Percentiles rank a stretch among this genome's conserved stretches.
Conservation (phyloP, 2,888 invertebrate genomes). For the Linyphia triangularis region DNA sequence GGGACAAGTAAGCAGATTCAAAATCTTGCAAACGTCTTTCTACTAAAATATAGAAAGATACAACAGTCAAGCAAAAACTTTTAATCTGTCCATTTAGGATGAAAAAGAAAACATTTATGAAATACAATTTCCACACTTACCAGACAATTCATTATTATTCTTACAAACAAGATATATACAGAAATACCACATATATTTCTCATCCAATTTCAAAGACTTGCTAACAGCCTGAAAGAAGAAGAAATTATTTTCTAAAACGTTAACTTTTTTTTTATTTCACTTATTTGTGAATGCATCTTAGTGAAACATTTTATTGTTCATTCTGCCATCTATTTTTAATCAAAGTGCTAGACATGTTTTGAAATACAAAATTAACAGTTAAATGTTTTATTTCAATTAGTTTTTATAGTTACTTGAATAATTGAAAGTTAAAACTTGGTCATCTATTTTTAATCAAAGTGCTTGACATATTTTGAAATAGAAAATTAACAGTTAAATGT, state of each 20-base stretch:
- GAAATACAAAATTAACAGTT: no score
- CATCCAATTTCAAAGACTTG: conserved; percentile 88
- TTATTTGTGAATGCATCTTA: no score
- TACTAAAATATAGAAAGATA: conserved; percentile 81
- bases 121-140: conserved; percentile 60
- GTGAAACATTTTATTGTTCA: no score
- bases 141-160: conserved; percentile 84
- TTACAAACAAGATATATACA: conserved; percentile 92
- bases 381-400: no score
- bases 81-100: background rate
- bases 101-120: background rate
- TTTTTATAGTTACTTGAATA: no score
- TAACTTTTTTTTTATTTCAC: no score
- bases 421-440: no score
- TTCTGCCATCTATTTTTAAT: no score
- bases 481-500: no score
- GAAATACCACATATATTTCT: conserved; percentile 91
- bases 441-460: no score
- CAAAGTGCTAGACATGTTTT: no score
- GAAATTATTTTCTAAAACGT: background rate
- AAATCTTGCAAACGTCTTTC: conserved; percentile 95
- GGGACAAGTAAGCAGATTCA: conserved; percentile 97
- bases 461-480: no score
- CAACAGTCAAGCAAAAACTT: background rate
- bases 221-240: conserved; percentile 85